These are phyloP conservation scores for Heliothis virescens DNA, from an alignment of 1,140 invertebrate species.

Conservation along the genomic window DNA sequence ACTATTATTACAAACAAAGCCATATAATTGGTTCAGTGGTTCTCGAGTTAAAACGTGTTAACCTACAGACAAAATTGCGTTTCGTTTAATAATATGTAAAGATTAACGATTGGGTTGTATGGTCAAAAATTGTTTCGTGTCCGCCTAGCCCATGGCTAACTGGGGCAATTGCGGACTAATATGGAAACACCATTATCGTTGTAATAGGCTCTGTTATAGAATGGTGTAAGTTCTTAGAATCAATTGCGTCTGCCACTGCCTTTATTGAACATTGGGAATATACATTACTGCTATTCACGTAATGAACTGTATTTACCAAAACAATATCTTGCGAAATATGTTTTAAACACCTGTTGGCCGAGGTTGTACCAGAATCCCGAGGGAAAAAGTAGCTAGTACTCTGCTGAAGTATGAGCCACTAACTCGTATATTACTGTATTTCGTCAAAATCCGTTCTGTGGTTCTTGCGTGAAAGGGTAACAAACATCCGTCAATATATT, in stretches of 20 bases:
- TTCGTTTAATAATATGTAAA: constrained; percentile 34
- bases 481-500: no score
- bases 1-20: constrained; percentile 6
- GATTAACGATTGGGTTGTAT: constrained; percentile 50
- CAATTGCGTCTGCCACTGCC: constrained; percentile 35
- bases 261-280: constrained; percentile 23
- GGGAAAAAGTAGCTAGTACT: no score
- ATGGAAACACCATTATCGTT: constrained; percentile 76
- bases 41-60: constrained; percentile 23
- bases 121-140: constrained; percentile 71
- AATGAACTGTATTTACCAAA: constrained; percentile 20
- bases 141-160: constrained; percentile 68
- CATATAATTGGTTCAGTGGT: constrained; percentile 29
- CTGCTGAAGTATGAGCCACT: no score
- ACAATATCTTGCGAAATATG: not conserved
- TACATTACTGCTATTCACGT: constrained; percentile 10
- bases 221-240: constrained; percentile 20
- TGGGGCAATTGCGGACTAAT: constrained; percentile 74
- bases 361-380: no score
- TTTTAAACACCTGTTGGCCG: no score
- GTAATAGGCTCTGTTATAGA: constrained; percentile 33
- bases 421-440: no score
- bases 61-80: constrained; percentile 25
- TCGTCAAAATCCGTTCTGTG: no score
- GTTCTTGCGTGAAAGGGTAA: no score